Base-by-base conservation (phyloP, 2,797 vertebrate species). In the Eutrigla gurnardus region DNA sequence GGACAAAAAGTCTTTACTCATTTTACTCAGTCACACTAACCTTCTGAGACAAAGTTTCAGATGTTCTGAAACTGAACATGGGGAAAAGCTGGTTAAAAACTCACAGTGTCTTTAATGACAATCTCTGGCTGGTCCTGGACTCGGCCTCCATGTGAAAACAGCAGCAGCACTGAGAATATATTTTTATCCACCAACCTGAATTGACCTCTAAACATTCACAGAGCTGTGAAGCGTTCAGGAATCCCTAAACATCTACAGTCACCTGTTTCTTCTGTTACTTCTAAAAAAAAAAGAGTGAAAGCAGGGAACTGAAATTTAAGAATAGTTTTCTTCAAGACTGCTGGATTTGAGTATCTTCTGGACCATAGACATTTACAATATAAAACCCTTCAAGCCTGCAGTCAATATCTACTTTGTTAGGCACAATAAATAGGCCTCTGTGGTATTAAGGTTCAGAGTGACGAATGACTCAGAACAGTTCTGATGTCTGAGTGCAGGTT, bases 371-470 rank as follows among this genome's bases (percentile, higher is more conserved):
- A 85, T 86, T 80, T 81, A 89, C 70, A 87, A 81, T 79, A 87
- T 72, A 75, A 89, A 90, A 91, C 62, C 88, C 84, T 87, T 88
- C 87, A 88, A 89, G 81, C 84, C 81, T 82, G 88, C 86, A 87
- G 80, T 86, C 79, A 43, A 77, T 68, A 87, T 90, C 80, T 87
- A 87, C 86, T 85, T 60, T 79, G 70, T 87, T 83, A 93, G 92
- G 90, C 89, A 91, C 91, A 86, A 85, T 87, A 84, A 93, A 88
- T 86, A 92, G 89, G 92, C 89, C 89, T 69, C 87, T 90, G 89
- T 92, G 91, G 90, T 90, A 84, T 93, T 91, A 91, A 94, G 93
- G 92, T 89, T 92, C 85, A 92, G 86, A 93, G 92, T 90, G 89
- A 92, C 86, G 18, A 75, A 85, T 25, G 81, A 90, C 84, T 80